A percentile compares a stretch with the other conserved stretches of the same genome.
Evolutionary conservation across 64 coral and sea anemone genomes (phyloP).

Genomic region (Pocillopora damicornis): DNA sequence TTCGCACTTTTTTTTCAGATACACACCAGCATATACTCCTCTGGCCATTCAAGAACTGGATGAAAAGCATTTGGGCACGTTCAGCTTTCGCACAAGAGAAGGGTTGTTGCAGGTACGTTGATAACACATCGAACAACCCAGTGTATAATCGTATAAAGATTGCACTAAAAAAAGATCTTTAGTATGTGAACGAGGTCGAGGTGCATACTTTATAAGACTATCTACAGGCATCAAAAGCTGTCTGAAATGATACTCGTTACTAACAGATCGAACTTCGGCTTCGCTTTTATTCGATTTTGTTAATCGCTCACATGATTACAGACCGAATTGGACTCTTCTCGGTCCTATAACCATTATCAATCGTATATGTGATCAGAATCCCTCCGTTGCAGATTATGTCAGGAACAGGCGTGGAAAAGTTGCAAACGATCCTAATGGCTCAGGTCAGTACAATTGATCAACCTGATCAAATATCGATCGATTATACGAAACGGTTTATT

Average conservation of each 20-base stretch:
- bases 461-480: too few relatives aligned
- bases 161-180: background rate
- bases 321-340: too few relatives aligned
- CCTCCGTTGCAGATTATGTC: conserved; percentile 58
- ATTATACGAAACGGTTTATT: too few relatives aligned
- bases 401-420: conserved; percentile 66
- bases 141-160: background rate
- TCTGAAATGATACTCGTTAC: too few relatives aligned
- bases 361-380: too few relatives aligned
- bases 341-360: too few relatives aligned
- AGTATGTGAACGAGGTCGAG: too few relatives aligned
- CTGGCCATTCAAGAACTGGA: conserved; percentile 97
- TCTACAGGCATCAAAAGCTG: too few relatives aligned
- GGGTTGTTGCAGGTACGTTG: conserved; percentile 67
- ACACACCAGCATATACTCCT: conserved; percentile 85
- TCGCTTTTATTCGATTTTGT: too few relatives aligned
- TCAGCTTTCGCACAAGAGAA: conserved; percentile 97
- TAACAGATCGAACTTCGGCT: too few relatives aligned
- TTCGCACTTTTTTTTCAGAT: conserved; percentile 37
- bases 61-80: conserved; percentile 87
- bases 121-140: background rate
- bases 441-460: conserved; percentile 46
- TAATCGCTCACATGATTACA: too few relatives aligned
- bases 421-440: conserved; percentile 69
- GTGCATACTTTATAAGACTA: too few relatives aligned